These are phyloP conservation scores for Sphaeramia orbicularis DNA, from an alignment of 2,797 vertebrate genomes.

Conservation along the genomic window DNA sequence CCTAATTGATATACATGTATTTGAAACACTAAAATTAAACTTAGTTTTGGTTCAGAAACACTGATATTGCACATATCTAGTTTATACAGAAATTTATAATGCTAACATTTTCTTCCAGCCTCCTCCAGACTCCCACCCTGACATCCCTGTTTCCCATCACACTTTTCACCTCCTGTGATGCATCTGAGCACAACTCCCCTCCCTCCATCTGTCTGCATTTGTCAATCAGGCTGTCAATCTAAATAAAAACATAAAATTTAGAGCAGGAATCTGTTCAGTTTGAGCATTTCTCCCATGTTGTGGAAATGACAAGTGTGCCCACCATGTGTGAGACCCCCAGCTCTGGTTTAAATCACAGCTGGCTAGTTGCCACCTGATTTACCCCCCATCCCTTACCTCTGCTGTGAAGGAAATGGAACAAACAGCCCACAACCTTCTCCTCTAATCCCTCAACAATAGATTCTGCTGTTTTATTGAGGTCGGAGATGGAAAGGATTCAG, in stretches of 20 bases:
- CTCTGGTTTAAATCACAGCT: conserved; percentile 28
- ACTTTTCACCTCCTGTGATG: neutral
- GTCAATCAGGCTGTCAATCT: conserved; percentile 27
- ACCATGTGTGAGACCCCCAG: conserved; percentile 27
- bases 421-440: conserved; percentile 47
- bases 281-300: neutral
- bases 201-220: conserved; percentile 2
- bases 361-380: conserved; percentile 55
- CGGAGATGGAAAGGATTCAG: conserved; percentile 30
- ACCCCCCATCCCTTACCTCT: conserved; percentile 57
- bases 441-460: conserved; percentile 69
- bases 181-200: neutral
- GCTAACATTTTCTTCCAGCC: no score
- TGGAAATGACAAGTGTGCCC: neutral
- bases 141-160: neutral
- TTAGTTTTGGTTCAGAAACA: no score
- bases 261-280: conserved; percentile 14
- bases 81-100: no score
- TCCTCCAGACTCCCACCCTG: neutral
- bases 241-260: neutral
- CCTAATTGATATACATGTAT: no score
- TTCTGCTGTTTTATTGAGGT: conserved; percentile 53
- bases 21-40: no score
- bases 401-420: conserved; percentile 65
- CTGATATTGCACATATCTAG: no score